phyloP scores from a whole-genome alignment of 2,113 vertebrate genomes.

The Procavia capensis region DNA sequence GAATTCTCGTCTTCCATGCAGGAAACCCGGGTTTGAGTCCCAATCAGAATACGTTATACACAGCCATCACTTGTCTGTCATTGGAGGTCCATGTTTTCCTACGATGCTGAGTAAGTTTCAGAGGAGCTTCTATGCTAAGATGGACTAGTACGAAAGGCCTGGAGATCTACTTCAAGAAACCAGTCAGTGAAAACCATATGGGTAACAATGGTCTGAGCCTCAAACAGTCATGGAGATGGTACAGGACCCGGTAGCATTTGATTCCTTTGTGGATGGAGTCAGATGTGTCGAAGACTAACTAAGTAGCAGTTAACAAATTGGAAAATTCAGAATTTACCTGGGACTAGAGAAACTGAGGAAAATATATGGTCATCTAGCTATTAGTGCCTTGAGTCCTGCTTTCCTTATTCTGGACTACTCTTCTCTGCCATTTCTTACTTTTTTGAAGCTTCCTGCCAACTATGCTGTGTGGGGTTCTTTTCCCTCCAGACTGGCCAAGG shows the following conservation, averaged over 20 bases:
- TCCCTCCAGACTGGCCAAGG: fast-evolving
- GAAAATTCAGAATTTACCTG: background rate
- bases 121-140: background rate
- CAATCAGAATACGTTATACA: background rate
- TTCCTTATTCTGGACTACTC: fast-evolving
- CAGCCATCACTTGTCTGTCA: background rate
- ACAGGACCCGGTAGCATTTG: too few relatives aligned
- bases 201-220: too few relatives aligned
- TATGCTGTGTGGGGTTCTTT: fast-evolving
- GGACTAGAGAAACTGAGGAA: too few relatives aligned
- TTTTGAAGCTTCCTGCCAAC: fast-evolving
- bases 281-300: too few relatives aligned
- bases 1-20: background rate
- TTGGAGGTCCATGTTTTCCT: background rate
- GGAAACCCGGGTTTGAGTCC: background rate
- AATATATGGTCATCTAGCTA: fast-evolving
- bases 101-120: background rate
- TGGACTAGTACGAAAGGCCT: too few relatives aligned
- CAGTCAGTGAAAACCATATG: too few relatives aligned
- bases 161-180: too few relatives aligned
- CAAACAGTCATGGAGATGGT: too few relatives aligned
- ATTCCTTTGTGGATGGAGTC: too few relatives aligned
- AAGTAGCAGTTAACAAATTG: too few relatives aligned
- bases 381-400: background rate
- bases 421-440: background rate